Evolutionary conservation across 2,888 invertebrate genomes (phyloP).

Genomic region (Pseudococcus viburni): DNA sequence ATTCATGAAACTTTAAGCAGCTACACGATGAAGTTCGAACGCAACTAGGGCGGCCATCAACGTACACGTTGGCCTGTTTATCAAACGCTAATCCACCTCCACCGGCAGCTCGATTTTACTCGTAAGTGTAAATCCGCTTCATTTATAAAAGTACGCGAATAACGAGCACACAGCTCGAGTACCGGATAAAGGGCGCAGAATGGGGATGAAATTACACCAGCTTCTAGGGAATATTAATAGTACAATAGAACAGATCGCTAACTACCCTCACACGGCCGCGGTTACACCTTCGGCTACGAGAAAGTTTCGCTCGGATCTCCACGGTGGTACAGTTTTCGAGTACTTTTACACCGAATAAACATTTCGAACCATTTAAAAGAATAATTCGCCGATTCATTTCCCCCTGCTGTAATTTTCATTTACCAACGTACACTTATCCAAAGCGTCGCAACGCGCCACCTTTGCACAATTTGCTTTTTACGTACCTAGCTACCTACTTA

Average conservation of each 20-base stretch:
- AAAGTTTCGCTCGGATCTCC: not conserved
- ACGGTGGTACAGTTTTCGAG: not conserved
- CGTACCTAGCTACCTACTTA: too few relatives aligned
- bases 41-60: not conserved
- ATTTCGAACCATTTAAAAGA: not conserved
- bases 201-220: slow-evolving; percentile 51
- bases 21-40: not conserved
- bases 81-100: slow-evolving; percentile 17
- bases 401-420: not conserved
- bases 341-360: not conserved
- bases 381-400: not conserved
- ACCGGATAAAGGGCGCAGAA: not conserved
- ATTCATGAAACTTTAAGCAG: not conserved
- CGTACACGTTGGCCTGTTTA: not conserved
- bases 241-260: slow-evolving; percentile 63
- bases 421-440: not conserved
- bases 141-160: slow-evolving; percentile 20
- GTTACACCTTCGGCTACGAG: slow-evolving; percentile 44
- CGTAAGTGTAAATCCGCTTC: slow-evolving; percentile 9
- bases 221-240: slow-evolving; percentile 58
- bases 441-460: not conserved
- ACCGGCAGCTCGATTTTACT: slow-evolving; percentile 10
- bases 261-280: slow-evolving; percentile 55
- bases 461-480: not conserved
- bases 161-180: not conserved